phyloP scores from a whole-genome alignment of 1,140 invertebrate genomes.

The Trichonephila clavata region DNA sequence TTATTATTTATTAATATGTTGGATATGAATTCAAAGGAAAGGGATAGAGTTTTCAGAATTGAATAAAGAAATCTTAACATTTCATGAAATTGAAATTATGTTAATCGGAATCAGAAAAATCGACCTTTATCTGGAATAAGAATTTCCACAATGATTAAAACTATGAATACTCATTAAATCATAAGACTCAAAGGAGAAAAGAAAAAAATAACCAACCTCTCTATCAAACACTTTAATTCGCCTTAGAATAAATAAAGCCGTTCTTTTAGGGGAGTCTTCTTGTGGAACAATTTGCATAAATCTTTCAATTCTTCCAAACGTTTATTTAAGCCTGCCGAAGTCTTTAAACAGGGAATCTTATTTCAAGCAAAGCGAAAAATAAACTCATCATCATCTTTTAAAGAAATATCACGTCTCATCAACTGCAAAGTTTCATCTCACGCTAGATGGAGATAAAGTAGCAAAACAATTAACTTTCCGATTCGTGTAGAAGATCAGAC shows the following conservation, averaged over 20 bases:
- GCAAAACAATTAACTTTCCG: constrained; percentile 58
- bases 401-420: constrained; percentile 19
- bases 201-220: too few relatives aligned
- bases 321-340: neutral
- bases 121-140: neutral
- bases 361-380: constrained; percentile 6
- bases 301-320: neutral
- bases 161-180: neutral
- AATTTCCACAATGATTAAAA: neutral
- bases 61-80: neutral
- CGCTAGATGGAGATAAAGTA: constrained; percentile 12
- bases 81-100: neutral
- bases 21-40: neutral
- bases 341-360: constrained; percentile 5
- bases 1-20: too few relatives aligned
- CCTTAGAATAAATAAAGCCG: neutral
- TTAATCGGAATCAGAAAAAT: neutral
- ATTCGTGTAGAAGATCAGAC: constrained; percentile 13
- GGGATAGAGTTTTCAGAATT: constrained; percentile 10
- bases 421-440: constrained; percentile 11
- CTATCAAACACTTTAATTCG: neutral
- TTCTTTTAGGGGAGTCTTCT: neutral
- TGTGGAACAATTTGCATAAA: neutral
- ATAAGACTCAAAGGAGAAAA: neutral
- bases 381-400: constrained; percentile 33